phyloP scores from a whole-genome alignment of 2,113 vertebrate species.

The Leptodactylus fuscus region DNA sequence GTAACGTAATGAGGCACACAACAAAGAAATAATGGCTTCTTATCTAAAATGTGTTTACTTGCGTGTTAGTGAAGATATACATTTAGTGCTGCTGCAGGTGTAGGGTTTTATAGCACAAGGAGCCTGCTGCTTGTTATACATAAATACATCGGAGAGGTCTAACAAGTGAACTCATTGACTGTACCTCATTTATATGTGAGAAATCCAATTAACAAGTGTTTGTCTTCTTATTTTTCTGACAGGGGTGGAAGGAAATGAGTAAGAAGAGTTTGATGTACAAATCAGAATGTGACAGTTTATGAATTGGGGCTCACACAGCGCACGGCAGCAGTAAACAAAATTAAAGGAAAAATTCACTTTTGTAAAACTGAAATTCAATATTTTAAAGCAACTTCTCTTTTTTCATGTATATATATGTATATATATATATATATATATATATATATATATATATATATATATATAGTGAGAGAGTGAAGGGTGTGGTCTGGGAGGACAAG shows the following conservation, averaged over 20 bases:
- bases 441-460: too few relatives aligned
- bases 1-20: neutral
- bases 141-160: slow-evolving; percentile 33
- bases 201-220: slow-evolving; percentile 41
- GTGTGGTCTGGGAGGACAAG: too few relatives aligned
- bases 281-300: slow-evolving; percentile 1
- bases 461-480: too few relatives aligned
- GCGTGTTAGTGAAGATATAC: neutral
- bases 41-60: neutral
- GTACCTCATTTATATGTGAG: slow-evolving; percentile 36
- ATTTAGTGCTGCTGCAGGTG: slow-evolving; percentile 12
- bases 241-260: neutral
- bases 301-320: neutral
- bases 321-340: neutral
- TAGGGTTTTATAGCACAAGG: slow-evolving; percentile 11
- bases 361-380: too few relatives aligned
- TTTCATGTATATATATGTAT: too few relatives aligned
- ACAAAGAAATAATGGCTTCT: too few relatives aligned
- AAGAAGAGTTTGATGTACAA: neutral
- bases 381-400: too few relatives aligned
- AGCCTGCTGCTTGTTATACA: slow-evolving; percentile 22
- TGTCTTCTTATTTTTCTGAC: slow-evolving; percentile 27
- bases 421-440: too few relatives aligned
- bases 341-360: neutral
- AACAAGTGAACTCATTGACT: slow-evolving; percentile 4